These are phyloP conservation scores for Cynopterus sphinx DNA, from an alignment of 2,797 vertebrate species.

Conservation along the genomic window DNA sequence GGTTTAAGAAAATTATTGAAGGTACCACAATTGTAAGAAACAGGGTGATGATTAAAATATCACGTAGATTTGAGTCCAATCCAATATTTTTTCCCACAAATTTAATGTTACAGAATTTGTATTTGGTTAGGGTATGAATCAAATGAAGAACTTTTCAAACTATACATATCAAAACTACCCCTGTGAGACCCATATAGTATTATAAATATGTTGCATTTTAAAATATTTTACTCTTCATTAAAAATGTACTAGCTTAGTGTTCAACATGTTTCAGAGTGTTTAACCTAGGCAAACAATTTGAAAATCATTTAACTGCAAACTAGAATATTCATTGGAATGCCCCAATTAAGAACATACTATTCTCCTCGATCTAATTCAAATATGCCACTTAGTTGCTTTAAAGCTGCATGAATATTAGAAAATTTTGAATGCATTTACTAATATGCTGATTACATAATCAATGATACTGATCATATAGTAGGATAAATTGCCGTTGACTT, in stretches of 20 bases:
- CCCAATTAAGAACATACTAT: conserved; percentile 29
- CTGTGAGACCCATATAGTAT: not conserved
- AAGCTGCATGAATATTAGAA: conserved; percentile 52
- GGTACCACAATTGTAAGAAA: not conserved
- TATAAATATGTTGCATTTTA: not conserved
- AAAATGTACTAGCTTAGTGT: not conserved
- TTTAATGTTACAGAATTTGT: not conserved
- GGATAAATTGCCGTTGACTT: conserved; percentile 60
- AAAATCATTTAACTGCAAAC: conserved; percentile 51
- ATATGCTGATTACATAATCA: conserved; percentile 68
- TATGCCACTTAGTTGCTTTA: conserved; percentile 39
- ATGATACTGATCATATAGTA: conserved; percentile 63
- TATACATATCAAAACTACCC: not conserved
- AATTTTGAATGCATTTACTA: conserved; percentile 50
- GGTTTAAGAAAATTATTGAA: not conserved
- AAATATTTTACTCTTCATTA: not conserved
- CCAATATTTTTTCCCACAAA: not conserved
- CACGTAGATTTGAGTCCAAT: not conserved
- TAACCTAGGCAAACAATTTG: not conserved
- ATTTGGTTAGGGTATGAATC: not conserved
- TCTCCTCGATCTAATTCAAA: conserved; percentile 49
- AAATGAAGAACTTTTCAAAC: not conserved
- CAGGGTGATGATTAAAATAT: not conserved
- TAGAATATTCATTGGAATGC: not conserved
- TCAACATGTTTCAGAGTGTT: not conserved